Base-by-base conservation (phyloP, 2,113 vertebrate species). In the Coturnix japonica region DNA sequence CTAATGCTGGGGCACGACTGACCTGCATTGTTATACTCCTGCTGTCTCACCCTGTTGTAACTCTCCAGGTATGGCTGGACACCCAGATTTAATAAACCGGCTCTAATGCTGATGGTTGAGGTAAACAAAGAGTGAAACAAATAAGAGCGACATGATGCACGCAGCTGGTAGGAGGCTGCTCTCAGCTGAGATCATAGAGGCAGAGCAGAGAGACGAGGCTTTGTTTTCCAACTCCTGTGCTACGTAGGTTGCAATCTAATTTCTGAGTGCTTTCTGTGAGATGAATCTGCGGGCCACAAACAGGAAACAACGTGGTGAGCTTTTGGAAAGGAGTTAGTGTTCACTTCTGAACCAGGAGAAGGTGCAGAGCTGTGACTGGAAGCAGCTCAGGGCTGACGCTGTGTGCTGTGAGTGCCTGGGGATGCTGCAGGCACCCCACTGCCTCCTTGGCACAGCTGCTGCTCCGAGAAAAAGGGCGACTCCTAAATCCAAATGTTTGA, bases 41-140 rank as follows among this genome's bases (percentile, higher is more conserved):
- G 69, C 89, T 91, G 77, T 54, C 71, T 76, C 54, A 66, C 67
- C 51, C 66, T 66, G 2, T 15, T 47, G 6, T n/a, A 20, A 7
- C 46, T n/a, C 74, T 61, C 63, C 67, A 89, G 81, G 79, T 91
- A 93, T 94, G 87, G 87, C 81, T 87, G 90, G 73, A 10, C 8
- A 81, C 91, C 20, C 67, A 79, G 64, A 33, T 54, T 51, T 47
- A 47, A 77, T 81, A 75, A 89, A 46, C 44, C 0, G 0, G 35
- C 56, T 93, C 59, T 46, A 81, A 73, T 85, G 67, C 64, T 5
- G 0, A 7, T 49, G 81, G 19, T 26, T 4, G 64, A 63, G 41
- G 91, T 66, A 87, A 84, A 33, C 31, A 47, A 63, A 84, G 74
- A 35, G 64, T 30, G 75, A 77, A 91, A 67, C 67, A 37, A 76